Conservation (phyloP, 2,113 vertebrate species). For the Leptobrachium leishanense region DNA sequence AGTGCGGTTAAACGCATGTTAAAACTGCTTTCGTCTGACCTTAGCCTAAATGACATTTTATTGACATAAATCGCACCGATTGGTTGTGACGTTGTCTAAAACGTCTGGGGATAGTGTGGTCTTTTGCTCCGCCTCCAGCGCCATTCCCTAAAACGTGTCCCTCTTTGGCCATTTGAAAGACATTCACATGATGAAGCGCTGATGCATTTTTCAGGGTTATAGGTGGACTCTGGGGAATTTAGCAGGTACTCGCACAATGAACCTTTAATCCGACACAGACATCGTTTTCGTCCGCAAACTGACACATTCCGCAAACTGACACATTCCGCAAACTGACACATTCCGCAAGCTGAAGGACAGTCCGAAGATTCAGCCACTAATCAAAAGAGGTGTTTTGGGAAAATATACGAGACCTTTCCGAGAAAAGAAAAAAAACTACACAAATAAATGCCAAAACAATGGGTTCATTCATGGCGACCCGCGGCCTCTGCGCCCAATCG, state of each 20-base stretch:
- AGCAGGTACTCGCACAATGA: not conserved
- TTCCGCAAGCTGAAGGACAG: slow-evolving; percentile 7
- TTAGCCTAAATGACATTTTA: too few species aligned
- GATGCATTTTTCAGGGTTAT: too few species aligned
- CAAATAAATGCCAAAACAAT: slow-evolving; percentile 31
- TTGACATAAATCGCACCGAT: too few species aligned
- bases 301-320: not conserved
- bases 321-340: slow-evolving; percentile 16
- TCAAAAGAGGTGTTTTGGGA: not conserved
- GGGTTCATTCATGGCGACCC: slow-evolving; percentile 26
- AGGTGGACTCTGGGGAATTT: not conserved
- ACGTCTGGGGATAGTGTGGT: too few species aligned
- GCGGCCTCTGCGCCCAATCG: slow-evolving; percentile 7
- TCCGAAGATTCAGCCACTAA: not conserved
- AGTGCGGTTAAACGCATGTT: too few species aligned
- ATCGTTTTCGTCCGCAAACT: not conserved
- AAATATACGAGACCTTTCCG: not conserved
- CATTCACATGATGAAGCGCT: too few species aligned
- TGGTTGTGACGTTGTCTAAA: too few species aligned
- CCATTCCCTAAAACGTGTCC: too few species aligned
- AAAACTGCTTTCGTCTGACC: too few species aligned
- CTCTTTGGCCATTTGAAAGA: too few species aligned
- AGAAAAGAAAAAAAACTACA: slow-evolving; percentile 9
- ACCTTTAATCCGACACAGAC: not conserved
- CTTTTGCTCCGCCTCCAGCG: too few species aligned